phyloP scores from a whole-genome alignment of 1,140 invertebrate genomes.

The Brachionus paranguensis region DNA sequence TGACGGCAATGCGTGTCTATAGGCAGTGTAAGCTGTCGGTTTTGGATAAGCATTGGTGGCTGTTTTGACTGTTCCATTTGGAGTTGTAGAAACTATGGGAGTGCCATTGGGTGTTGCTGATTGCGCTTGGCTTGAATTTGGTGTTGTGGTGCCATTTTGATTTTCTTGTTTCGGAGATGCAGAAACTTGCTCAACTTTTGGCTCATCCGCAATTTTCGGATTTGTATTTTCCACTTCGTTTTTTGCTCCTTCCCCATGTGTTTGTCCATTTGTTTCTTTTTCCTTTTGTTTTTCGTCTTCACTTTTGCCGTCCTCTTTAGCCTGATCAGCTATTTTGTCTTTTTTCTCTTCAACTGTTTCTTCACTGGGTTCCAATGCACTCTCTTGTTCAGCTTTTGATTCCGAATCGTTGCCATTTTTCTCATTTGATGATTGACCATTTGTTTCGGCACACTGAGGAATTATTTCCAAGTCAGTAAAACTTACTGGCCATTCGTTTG shows the following conservation, averaged over 20 bases:
- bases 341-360: background rate
- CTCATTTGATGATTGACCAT: background rate
- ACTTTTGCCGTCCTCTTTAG: background rate
- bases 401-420: background rate
- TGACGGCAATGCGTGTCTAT: background rate
- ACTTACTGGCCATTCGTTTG: constrained; percentile 5
- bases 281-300: background rate
- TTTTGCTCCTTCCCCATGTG: background rate
- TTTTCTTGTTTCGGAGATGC: background rate
- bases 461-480: constrained; percentile 27
- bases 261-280: background rate
- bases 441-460: background rate
- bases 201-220: background rate
- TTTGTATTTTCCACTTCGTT: background rate
- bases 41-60: background rate
- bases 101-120: background rate
- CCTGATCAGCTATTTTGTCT: background rate
- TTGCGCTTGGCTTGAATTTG: background rate
- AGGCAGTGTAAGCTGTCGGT: background rate
- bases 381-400: background rate
- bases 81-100: background rate
- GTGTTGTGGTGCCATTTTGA: background rate
- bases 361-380: background rate
- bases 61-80: background rate
- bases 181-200: background rate